Percentiles rank a stretch among this genome's conserved stretches.
These are phyloP conservation scores for Drosophila rellima DNA, from an alignment of 2,888 invertebrate species.

Conservation along the genomic window DNA sequence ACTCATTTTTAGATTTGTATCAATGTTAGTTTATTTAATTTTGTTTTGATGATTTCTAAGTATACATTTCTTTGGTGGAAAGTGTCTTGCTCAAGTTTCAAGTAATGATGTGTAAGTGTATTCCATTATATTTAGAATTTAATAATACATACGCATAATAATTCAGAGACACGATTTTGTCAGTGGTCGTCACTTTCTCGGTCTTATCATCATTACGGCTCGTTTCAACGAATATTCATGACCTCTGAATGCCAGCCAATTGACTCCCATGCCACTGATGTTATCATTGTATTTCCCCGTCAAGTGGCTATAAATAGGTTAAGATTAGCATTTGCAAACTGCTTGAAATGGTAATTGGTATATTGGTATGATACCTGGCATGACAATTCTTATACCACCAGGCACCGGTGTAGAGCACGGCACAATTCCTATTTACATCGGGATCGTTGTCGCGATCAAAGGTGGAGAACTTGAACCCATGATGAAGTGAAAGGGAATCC, in stretches of 20 bases:
- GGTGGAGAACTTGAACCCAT: slow-evolving; percentile 5
- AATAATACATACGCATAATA: too few species aligned
- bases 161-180: background rate
- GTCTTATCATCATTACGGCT: slow-evolving; percentile 17
- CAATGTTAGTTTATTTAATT: too few species aligned
- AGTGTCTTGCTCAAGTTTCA: too few species aligned
- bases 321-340: background rate
- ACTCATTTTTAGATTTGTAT: too few species aligned
- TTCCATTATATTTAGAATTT: too few species aligned
- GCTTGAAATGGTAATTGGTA: background rate
- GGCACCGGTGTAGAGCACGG: slow-evolving; percentile 1
- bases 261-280: background rate
- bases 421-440: slow-evolving; percentile 1
- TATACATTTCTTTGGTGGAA: too few species aligned
- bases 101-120: too few species aligned
- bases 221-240: slow-evolving; percentile 11
- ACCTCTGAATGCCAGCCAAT: slow-evolving; percentile 4
- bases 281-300: slow-evolving; percentile 5
- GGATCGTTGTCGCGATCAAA: slow-evolving; percentile 6
- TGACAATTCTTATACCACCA: slow-evolving; percentile 14
- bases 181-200: background rate
- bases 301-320: slow-evolving; percentile 2
- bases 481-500: background rate
- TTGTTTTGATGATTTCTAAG: too few species aligned
- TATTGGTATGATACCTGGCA: background rate